Conservation (phyloP, 2,797 vertebrate genomes). For the Gymnothorax javanicus region DNA sequence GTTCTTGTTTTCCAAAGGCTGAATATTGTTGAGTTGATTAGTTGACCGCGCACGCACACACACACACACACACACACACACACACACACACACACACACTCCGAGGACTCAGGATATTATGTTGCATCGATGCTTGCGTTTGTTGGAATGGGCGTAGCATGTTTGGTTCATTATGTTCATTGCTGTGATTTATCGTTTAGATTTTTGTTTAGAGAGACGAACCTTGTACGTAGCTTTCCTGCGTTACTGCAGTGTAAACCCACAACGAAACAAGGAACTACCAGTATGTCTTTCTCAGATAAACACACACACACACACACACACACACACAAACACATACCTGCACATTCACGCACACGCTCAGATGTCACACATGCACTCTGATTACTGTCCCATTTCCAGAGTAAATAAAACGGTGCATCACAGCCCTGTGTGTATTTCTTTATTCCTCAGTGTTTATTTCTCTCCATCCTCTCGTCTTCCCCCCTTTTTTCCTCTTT, state of each 20-base stretch:
- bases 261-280: background rate
- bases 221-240: background rate
- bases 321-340: no score
- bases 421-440: constrained; percentile 52
- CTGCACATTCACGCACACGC: background rate
- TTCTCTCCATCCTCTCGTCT: constrained; percentile 25
- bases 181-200: background rate
- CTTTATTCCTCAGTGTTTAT: constrained; percentile 8
- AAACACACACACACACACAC: background rate
- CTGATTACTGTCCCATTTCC: constrained; percentile 57
- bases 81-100: constrained; percentile 32
- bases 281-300: background rate
- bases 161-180: background rate
- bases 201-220: background rate
- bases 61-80: constrained; percentile 34
- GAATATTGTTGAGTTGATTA: constrained; percentile 56
- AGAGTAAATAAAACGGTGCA: constrained; percentile 75
- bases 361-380: constrained; percentile 51
- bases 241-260: background rate
- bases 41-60: constrained; percentile 43
- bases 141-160: background rate
- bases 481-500: constrained; percentile 9
- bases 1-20: constrained; percentile 54
- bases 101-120: background rate
- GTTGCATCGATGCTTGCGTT: constrained; percentile 3